A percentile compares a stretch with the other conserved stretches of the same genome.
Conservation (phyloP, 2,797 vertebrate genomes). For the Anableps anableps region DNA sequence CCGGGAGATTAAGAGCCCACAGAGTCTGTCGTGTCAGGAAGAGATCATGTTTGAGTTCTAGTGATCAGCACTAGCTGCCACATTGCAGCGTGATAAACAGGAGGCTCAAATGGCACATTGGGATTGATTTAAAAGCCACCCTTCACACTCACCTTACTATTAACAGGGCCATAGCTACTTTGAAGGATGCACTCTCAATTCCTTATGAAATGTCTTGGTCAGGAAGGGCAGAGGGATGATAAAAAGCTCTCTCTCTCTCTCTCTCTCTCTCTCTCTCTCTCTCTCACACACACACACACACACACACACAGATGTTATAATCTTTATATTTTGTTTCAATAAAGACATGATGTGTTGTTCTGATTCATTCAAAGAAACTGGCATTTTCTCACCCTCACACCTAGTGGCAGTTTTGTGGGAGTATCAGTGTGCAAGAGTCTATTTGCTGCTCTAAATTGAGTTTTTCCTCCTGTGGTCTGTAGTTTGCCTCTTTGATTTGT, state of each 20-base stretch:
- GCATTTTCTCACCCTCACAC: neutral
- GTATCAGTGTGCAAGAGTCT: neutral
- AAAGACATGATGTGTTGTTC: neutral
- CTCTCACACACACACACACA: neutral
- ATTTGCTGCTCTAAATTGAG: conserved; percentile 8
- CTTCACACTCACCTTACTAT: conserved; percentile 47
- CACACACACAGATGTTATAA: neutral
- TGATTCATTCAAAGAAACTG: neutral
- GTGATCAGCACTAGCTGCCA: conserved; percentile 62
- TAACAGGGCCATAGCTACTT: conserved; percentile 45
- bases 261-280: neutral
- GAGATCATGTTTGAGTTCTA: conserved; percentile 72
- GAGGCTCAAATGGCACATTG: conserved; percentile 31
- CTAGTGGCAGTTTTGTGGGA: neutral
- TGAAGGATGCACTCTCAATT: conserved; percentile 48
- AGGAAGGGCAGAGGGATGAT: conserved; percentile 23
- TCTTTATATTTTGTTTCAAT: neutral
- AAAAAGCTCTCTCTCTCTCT: neutral
- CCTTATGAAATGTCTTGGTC: conserved; percentile 40
- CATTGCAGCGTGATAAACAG: conserved; percentile 69
- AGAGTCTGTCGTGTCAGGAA: conserved; percentile 53
- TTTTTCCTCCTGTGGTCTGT: conserved; percentile 29
- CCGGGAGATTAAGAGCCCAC: conserved; percentile 71
- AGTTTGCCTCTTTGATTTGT: conserved; percentile 57
- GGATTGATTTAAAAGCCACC: conserved; percentile 67